These are phyloP conservation scores for Drosophila nr. medialis DNA, from an alignment of 2,888 invertebrate genomes.

Conservation along the genomic window DNA sequence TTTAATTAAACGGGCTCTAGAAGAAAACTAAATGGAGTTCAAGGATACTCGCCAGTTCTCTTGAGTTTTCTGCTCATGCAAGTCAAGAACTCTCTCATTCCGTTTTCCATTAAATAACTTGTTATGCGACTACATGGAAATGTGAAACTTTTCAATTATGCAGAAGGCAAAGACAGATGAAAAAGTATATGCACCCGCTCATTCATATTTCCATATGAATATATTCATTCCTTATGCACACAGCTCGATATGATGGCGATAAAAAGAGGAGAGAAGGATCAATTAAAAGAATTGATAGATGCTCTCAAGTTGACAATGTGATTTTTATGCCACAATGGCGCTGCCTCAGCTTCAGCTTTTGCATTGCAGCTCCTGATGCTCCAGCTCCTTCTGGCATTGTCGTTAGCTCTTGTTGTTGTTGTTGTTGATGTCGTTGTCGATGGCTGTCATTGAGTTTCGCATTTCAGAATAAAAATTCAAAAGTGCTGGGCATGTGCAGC, in stretches of 20 bases:
- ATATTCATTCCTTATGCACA: conserved; percentile 38
- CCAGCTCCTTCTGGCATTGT: conserved; percentile 21
- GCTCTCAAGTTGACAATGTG: conserved; percentile 70
- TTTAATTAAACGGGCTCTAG: conserved; percentile 17
- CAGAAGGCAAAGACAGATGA: neutral
- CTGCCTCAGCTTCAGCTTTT: conserved; percentile 12
- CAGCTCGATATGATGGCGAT: conserved; percentile 15
- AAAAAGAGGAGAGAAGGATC: conserved; percentile 54
- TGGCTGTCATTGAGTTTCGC: conserved; percentile 73
- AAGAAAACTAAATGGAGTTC: conserved; percentile 10
- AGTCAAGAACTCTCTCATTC: neutral
- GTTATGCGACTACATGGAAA: conserved; percentile 31
- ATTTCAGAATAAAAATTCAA: conserved; percentile 71
- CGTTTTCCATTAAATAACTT: conserved; percentile 25
- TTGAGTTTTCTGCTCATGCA: neutral
- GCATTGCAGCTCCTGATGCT: conserved; percentile 15
- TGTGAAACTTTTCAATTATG: conserved; percentile 36
- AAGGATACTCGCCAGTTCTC: conserved; percentile 2
- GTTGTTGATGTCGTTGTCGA: conserved; percentile 52
- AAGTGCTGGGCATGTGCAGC: conserved; percentile 56
- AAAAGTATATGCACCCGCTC: conserved; percentile 12
- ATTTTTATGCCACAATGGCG: conserved; percentile 60
- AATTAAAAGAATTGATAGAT: conserved; percentile 73
- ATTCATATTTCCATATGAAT: conserved; percentile 61
- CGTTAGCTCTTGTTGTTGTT: conserved; percentile 9